phyloP scores from a whole-genome alignment of 2,797 vertebrate species.

The Orientallactaga sibirica region DNA sequence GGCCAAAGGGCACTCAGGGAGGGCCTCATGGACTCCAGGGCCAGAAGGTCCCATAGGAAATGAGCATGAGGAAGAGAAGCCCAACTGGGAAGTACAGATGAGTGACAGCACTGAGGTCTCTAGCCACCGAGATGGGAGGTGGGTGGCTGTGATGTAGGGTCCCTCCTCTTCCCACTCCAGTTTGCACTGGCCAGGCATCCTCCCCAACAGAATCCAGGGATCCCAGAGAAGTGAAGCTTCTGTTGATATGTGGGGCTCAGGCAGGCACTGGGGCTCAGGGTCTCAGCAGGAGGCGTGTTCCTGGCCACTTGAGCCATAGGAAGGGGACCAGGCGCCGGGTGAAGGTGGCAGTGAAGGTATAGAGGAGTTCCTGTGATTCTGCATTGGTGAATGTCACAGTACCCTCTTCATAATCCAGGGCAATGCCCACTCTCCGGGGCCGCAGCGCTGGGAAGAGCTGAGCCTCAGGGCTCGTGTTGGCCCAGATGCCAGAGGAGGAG shows the following conservation, averaged over 20 bases:
- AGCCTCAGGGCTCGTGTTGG: conserved; percentile 66
- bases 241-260: background rate
- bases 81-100: background rate
- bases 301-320: conserved; percentile 81
- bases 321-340: conserved; percentile 78
- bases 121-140: background rate
- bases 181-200: background rate
- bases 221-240: background rate
- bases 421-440: conserved; percentile 77
- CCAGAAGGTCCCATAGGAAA: background rate
- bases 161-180: background rate
- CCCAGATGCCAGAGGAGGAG: conserved; percentile 71
- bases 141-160: background rate
- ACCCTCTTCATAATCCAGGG: conserved; percentile 81
- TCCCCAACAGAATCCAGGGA: background rate
- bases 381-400: conserved; percentile 80
- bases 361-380: conserved; percentile 77
- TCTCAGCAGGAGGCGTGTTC: conserved; percentile 76
- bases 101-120: background rate
- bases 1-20: background rate
- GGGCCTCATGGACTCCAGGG: background rate
- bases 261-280: conserved; percentile 43
- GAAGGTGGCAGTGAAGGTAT: conserved; percentile 80
- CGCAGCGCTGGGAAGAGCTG: conserved; percentile 58
- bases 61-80: background rate